Evolutionary conservation across 2,113 vertebrate species (phyloP).

Genomic region (Corydoras maculifer): DNA sequence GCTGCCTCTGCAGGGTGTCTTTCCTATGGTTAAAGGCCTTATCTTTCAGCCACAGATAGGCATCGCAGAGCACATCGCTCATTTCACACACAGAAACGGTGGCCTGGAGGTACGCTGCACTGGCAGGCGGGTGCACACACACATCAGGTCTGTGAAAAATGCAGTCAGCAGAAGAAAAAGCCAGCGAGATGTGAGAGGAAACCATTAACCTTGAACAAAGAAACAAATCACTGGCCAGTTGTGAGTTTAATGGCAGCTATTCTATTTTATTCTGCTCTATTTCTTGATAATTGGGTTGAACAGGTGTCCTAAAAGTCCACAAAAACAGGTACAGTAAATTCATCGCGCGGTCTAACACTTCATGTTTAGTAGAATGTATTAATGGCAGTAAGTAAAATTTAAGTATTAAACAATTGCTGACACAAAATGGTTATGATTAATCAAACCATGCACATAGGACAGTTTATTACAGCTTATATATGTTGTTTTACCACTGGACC

Average conservation of each 20-base stretch:
- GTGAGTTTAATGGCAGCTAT: not conserved
- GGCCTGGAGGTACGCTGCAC: too few species aligned
- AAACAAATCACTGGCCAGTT: slow-evolving; percentile 28
- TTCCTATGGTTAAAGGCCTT: slow-evolving; percentile 26
- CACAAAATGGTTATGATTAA: too few species aligned
- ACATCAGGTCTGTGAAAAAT: slow-evolving; percentile 28
- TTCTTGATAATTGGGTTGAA: slow-evolving; percentile 1
- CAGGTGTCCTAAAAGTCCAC: not conserved
- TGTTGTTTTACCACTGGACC: too few species aligned
- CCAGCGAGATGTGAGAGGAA: slow-evolving; percentile 21
- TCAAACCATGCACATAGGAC: too few species aligned
- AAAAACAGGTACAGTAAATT: slow-evolving; percentile 5
- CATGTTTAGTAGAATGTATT: too few species aligned
- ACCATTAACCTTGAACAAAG: slow-evolving; percentile 50
- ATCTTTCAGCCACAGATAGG: slow-evolving; percentile 44
- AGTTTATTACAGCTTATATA: too few species aligned
- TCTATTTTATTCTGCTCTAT: not conserved
- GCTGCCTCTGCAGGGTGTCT: slow-evolving; percentile 26
- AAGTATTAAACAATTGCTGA: too few species aligned
- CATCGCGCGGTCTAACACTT: too few species aligned
- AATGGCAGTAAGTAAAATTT: too few species aligned
- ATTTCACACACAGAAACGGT: slow-evolving; percentile 43
- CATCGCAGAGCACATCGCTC: slow-evolving; percentile 42
- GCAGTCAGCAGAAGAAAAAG: slow-evolving; percentile 27
- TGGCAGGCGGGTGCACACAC: too few species aligned